Evolutionary conservation across 2,888 invertebrate species (phyloP).

Genomic region (Drosophila peninsularis): DNA sequence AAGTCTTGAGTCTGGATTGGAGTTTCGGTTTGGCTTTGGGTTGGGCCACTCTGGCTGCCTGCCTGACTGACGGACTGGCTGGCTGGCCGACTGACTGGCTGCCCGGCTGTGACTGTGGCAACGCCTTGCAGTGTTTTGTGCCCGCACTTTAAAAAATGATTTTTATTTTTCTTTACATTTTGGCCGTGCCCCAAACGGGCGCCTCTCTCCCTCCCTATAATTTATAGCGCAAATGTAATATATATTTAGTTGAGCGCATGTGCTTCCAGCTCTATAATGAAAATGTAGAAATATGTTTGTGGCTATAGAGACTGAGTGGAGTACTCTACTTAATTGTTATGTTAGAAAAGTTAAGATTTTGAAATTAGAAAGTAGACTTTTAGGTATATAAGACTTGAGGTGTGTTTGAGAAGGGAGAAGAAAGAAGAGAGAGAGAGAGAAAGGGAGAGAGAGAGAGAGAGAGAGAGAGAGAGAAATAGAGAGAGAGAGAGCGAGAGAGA

Average conservation of each 20-base stretch:
- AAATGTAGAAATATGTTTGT: conserved; percentile 1
- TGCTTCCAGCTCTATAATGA: not conserved
- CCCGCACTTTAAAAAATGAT: conserved; percentile 62
- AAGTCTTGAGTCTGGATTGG: conserved; percentile 8
- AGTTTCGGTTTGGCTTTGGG: conserved; percentile 25
- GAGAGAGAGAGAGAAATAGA: no score
- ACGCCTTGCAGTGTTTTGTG: conserved; percentile 45
- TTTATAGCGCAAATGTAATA: conserved; percentile 37
- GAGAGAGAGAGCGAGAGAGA: no score
- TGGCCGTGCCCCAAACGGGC: conserved; percentile 11
- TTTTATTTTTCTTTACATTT: conserved; percentile 32
- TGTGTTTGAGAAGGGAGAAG: not conserved
- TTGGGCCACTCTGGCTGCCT: conserved; percentile 7
- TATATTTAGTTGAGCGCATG: conserved; percentile 23
- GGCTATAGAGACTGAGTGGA: not conserved
- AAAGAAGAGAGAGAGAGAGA: not conserved
- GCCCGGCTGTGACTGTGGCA: conserved; percentile 41
- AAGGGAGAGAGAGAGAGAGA: not conserved
- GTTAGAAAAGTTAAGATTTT: not conserved
- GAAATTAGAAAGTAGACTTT: conserved; percentile 1
- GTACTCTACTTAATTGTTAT: conserved; percentile 1
- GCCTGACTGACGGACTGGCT: not conserved
- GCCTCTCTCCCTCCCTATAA: conserved; percentile 27
- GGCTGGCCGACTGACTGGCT: not conserved
- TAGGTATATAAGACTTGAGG: not conserved